phyloP scores from a whole-genome alignment of 2,797 vertebrate genomes.

The Peromyscus aztecus region DNA sequence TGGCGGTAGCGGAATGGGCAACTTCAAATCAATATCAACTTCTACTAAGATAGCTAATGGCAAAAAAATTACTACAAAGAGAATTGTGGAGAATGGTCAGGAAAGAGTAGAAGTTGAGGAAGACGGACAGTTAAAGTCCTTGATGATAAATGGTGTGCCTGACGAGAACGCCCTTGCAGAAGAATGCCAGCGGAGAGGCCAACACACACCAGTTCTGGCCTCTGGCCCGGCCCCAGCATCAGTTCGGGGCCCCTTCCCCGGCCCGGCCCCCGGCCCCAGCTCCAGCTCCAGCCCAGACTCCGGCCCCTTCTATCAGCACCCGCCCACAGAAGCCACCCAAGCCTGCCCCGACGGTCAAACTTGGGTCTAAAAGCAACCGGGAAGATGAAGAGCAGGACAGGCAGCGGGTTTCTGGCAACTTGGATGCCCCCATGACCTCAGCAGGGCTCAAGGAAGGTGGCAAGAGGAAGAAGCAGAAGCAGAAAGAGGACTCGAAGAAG shows the following conservation, averaged over 20 bases:
- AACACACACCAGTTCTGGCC: slow-evolving; percentile 77
- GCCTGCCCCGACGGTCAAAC: slow-evolving; percentile 87
- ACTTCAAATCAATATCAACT: no score
- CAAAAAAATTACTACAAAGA: no score
- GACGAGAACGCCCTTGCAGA: slow-evolving; percentile 91
- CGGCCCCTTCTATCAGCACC: slow-evolving; percentile 84
- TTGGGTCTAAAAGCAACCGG: slow-evolving; percentile 84
- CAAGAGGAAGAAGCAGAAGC: slow-evolving; percentile 96
- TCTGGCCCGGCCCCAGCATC: neutral
- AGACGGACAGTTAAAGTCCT: no score
- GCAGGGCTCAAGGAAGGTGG: slow-evolving; percentile 93
- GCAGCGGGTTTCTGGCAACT: slow-evolving; percentile 84
- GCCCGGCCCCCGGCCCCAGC: neutral
- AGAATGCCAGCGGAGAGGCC: slow-evolving; percentile 92
- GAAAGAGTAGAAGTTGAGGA: no score
- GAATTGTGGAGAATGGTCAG: no score
- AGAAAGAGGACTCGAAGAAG: slow-evolving; percentile 96
- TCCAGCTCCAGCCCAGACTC: slow-evolving; percentile 53
- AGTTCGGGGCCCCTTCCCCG: neutral
- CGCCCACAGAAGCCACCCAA: slow-evolving; percentile 85
- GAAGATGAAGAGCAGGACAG: slow-evolving; percentile 92
- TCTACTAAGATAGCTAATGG: no score
- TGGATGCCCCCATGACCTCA: slow-evolving; percentile 86
- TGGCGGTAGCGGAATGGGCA: no score
- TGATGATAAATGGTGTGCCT: slow-evolving; percentile 62